Evolutionary conservation across 2,888 invertebrate genomes (phyloP), one percentile per base, ranked within the genome.

Genomic region (Hybos culiciformis): DNA sequence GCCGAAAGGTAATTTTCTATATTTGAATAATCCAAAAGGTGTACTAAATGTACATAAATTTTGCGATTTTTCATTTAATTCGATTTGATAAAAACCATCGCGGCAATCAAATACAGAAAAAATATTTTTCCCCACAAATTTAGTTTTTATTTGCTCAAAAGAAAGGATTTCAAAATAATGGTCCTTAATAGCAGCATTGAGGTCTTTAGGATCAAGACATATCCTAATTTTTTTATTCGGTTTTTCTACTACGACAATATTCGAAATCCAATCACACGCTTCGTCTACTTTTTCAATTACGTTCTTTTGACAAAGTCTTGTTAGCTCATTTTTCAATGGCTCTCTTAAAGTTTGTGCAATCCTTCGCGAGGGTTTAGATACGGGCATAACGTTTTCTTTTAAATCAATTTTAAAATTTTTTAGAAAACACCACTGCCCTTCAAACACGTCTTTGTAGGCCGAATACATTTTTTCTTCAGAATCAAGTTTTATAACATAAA

Each of bases 111-210:
- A 38, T 0, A 53, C 52, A 2, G 51, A 50, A 12, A 57, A 53
- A 32, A 50, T 55, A 8, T 46, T 37, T 9, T 54, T 54, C 4
- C 33, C 29, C 1, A 50, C 38, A 5, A 57, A 43, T 11, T 52
- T 52, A 17, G 50, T 48, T 21, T 56, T 34, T 2, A 55, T 54
- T 12, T 46, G 44, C 1, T 43, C 38, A 23, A 55, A 53, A 11
- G 50, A 46, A 2, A 49, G 57, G 1, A 57, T 33, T 2, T 53
- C 53, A 39, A 56, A 54, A 2, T 53, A 52, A 32, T 54, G 50
- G 23, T 49, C 40, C 19, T 48, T 49, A 1, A 54, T 53, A 0
- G 53, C 51, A 4, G 37, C n/a, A 29, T 57, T 58, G 0, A 56
- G 39, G 19, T 52, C 45, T 7, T 53, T 29, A 19, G 49, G 52